A percentile compares a stretch with the other conserved stretches of the same genome.
phyloP scores from a whole-genome alignment of 2,113 vertebrate genomes.

The Lonchura striata region DNA sequence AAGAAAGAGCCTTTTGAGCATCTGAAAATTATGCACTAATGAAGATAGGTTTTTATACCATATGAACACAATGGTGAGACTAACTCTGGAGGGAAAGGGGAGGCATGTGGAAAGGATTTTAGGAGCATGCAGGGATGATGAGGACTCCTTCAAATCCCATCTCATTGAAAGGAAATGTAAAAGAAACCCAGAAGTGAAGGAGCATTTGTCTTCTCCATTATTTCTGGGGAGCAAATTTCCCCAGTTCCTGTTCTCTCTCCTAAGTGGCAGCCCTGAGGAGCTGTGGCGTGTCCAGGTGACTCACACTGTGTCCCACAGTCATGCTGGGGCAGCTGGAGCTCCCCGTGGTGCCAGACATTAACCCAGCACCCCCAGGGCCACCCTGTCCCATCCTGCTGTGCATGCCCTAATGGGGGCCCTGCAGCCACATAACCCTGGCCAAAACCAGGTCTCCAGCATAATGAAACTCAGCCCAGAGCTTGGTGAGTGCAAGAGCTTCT shows the following conservation, averaged over 20 bases:
- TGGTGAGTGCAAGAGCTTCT: neutral
- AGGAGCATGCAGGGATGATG: neutral
- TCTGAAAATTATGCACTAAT: neutral
- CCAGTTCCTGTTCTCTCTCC: neutral
- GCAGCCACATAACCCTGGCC: neutral
- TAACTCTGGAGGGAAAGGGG: neutral
- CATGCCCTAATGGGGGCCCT: accelerated
- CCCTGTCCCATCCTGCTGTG: neutral
- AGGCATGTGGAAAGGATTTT: neutral
- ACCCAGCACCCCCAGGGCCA: neutral
- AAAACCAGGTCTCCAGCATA: neutral
- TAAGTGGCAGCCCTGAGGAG: neutral
- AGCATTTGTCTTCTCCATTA: neutral
- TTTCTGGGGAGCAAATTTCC: neutral
- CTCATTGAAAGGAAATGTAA: neutral
- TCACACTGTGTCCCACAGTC: neutral
- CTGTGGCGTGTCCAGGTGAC: neutral
- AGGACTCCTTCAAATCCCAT: neutral
- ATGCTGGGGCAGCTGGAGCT: neutral
- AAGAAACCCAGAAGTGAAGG: neutral
- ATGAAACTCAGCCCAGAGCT: neutral
- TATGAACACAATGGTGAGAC: neutral
- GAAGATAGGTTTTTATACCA: neutral
- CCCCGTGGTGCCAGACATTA: neutral
- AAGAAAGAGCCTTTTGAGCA: neutral